phyloP scores from a whole-genome alignment of 2,113 vertebrate species.

The Cebidichthys violaceus region DNA sequence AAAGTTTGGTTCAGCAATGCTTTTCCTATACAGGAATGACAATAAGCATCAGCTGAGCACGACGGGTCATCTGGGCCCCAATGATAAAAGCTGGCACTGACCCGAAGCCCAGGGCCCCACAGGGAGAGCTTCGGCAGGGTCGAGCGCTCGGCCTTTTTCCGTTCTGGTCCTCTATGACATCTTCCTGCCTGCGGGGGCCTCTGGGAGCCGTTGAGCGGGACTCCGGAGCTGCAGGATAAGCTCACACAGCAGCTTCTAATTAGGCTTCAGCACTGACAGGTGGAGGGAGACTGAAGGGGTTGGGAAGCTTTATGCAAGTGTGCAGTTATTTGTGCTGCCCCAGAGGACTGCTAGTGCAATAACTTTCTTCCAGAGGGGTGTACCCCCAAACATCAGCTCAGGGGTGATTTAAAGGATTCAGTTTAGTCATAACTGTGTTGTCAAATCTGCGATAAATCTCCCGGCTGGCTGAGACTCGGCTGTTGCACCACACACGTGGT shows the following conservation, averaged over 20 bases:
- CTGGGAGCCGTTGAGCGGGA: constrained; percentile 81
- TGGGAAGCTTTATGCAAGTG: constrained; percentile 58
- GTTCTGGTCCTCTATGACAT: constrained; percentile 93
- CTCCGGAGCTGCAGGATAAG: constrained; percentile 69
- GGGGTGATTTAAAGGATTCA: constrained; percentile 43
- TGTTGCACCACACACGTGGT: not conserved
- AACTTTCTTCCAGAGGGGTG: constrained; percentile 48
- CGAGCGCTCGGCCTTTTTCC: constrained; percentile 77
- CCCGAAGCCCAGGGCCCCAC: constrained; percentile 85
- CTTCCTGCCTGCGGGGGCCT: constrained; percentile 88
- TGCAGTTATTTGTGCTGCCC: constrained; percentile 48
- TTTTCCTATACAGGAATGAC: constrained; percentile 56
- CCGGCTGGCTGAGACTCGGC: not conserved
- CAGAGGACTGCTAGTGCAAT: constrained; percentile 29
- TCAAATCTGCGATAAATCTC: constrained; percentile 38
- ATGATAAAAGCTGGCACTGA: constrained; percentile 87
- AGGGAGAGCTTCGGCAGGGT: constrained; percentile 83
- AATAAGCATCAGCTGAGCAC: constrained; percentile 50
- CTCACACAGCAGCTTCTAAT: constrained; percentile 69
- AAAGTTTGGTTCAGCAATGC: not conserved
- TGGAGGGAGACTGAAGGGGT: constrained; percentile 45
- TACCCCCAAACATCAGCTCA: constrained; percentile 42
- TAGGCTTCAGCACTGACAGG: constrained; percentile 60
- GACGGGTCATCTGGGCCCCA: constrained; percentile 58
- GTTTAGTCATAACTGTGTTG: constrained; percentile 34